Percentiles rank a stretch among this genome's conserved stretches.
Conservation (phyloP, 2,797 vertebrate species). For the Carapus acus region DNA sequence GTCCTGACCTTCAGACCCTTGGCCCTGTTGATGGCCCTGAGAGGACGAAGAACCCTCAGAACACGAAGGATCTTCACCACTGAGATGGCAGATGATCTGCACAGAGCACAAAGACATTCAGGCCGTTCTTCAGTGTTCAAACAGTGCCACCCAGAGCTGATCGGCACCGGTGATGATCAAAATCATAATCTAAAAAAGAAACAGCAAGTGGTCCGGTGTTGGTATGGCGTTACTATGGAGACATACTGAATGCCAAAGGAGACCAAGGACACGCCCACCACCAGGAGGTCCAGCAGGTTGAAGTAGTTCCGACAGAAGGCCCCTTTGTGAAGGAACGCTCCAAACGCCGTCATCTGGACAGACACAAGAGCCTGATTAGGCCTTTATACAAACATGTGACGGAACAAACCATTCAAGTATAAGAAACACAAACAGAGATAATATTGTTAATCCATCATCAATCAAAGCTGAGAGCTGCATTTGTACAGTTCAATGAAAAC, state of each 20-base stretch:
- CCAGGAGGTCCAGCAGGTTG: slow-evolving; percentile 95
- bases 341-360: slow-evolving; percentile 93
- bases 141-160: no score
- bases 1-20: slow-evolving; percentile 92
- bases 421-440: no score
- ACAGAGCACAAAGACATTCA: neutral
- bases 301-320: slow-evolving; percentile 99
- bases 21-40: slow-evolving; percentile 98
- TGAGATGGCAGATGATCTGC: slow-evolving; percentile 95
- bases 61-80: slow-evolving; percentile 98
- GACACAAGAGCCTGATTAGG: slow-evolving; percentile 30
- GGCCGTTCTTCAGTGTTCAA: no score
- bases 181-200: no score
- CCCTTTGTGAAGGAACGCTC: slow-evolving; percentile 97
- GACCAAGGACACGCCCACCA: slow-evolving; percentile 95
- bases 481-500: no score
- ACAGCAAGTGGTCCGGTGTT: no score
- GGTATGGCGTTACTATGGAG: no score
- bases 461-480: no score
- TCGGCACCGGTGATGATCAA: no score
- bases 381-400: neutral
- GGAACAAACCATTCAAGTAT: no score
- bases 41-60: slow-evolving; percentile 88
- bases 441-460: no score
- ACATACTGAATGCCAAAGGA: slow-evolving; percentile 99